Base-by-base conservation (phyloP, 2,888 invertebrate species). In the Julus scandinavius region DNA sequence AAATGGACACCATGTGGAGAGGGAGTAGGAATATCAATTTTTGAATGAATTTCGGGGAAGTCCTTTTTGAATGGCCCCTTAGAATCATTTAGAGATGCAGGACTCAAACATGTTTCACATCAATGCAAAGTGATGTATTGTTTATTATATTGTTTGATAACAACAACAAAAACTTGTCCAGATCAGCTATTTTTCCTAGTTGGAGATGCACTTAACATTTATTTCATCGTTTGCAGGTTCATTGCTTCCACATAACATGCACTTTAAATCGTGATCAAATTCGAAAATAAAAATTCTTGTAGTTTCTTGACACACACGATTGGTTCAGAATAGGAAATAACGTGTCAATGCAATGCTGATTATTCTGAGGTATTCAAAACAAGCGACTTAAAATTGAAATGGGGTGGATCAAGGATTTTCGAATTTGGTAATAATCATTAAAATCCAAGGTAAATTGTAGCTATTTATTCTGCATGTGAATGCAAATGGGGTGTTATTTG, bases 241-340 rank as follows among this genome's bases (percentile, higher is more conserved):
- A 80, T 80, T 80, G 80, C 38, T 80, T 80, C 38, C n/a, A n/a
- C 29, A 13, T 13, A 72, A 72, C 72, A 72, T 11, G 72, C 9
- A 29, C 29, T 11, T 63, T n/a, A 63, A 63, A 20, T 72, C 3
- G 29, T 80, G 38, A 13, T 11, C 38, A 80, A 80, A 80, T 80
- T 38, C 2, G n/a, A 38, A 38, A 38, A 80, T 4, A 9, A 1
- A 80, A 80, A 80, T 80, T 1, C 4, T 45, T 29, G 29, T 80
- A 38, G 80, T 80, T 80, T 80, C 13, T 80, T 80, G 38, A 80
- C 80, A 38, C 80, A 80, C 6, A 80, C 80, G 80, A 13, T 80
- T 80, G 38, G 13, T 13, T 80, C 2, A 7, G 20, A 72, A 72
- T 72, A 20, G 38, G 38, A 80, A 38, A 80, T 15, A 13, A 38